Conservation (phyloP, 2,113 vertebrate species). For the Scomber colias region DNA sequence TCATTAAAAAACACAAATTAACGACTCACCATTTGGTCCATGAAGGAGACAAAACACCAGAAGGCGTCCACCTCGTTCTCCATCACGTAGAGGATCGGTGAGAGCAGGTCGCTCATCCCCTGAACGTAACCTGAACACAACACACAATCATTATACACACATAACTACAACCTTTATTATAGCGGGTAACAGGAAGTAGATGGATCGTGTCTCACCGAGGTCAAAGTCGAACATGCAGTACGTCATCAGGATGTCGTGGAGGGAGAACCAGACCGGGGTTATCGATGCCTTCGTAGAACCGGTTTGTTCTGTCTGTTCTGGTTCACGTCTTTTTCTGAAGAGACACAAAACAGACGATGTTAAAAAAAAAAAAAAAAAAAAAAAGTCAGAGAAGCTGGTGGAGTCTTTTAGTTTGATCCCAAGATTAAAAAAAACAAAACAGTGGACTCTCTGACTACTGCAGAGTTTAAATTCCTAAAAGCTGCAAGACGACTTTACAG, state of each 20-base stretch:
- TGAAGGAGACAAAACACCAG: slow-evolving; percentile 97
- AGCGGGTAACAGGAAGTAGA: too few relatives aligned
- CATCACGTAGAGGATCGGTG: slow-evolving; percentile 95
- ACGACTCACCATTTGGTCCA: slow-evolving; percentile 95
- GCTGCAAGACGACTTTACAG: too few relatives aligned
- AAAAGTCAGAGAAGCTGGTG: too few relatives aligned
- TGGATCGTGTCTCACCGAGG: slow-evolving; percentile 87
- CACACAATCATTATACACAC: too few relatives aligned
- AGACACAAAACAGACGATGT: not conserved
- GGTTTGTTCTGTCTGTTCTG: slow-evolving; percentile 95
- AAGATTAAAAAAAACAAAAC: too few relatives aligned
- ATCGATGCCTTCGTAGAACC: slow-evolving; percentile 96
- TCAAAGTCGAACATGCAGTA: slow-evolving; percentile 99
- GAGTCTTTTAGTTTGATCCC: too few relatives aligned
- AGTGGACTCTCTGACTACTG: too few relatives aligned
- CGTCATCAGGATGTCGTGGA: slow-evolving; percentile 99
- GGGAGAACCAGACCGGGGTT: slow-evolving; percentile 95
- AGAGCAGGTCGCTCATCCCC: slow-evolving; percentile 98
- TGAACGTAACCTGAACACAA: slow-evolving; percentile 92
- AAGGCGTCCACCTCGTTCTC: slow-evolving; percentile 98
- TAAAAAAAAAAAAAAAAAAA: too few relatives aligned
- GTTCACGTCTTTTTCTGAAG: slow-evolving; percentile 97
- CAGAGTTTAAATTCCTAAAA: too few relatives aligned
- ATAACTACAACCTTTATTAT: too few relatives aligned
- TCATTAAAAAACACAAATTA: not conserved